Evolutionary conservation across 2,888 invertebrate species (phyloP), one percentile per base, ranked within the genome.

Genomic region (Acrobasis consociella): DNA sequence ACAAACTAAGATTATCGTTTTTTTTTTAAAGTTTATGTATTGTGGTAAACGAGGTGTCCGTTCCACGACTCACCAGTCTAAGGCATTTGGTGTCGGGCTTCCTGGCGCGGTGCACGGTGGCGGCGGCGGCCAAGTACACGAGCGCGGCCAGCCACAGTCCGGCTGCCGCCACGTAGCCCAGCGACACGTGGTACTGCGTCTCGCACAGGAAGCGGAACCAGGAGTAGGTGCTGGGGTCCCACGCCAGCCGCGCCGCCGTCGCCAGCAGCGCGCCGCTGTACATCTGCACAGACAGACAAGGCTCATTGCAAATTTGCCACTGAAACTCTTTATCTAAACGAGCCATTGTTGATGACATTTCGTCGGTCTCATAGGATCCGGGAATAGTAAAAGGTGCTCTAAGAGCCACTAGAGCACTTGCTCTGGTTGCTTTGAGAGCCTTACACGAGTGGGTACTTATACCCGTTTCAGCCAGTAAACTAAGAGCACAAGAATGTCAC

Each of bases 181-280:
- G 80, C 49, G 89, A 87, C 67, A 80, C 91, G 80, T 87, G 89
- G 86, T 91, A 91, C 87, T 91, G 91, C 82, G 87, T 81, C 71
- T 71, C 86, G 81, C 89, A 89, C 82, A 91, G 82, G 86, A 86
- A 91, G 49, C 91, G 84, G 85, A 91, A 90, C 91, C 91, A 91
- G 74, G 89, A 76, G 87, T 91, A 91, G 46, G 91, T 91, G 86
- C 88, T 88, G 65, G 91, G 91, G 83, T 91, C 91, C 91, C 91
- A 91, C 72, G 90, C 87, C 73, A 91, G 87, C 74, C 91, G 88
- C 81, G 91, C 91, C 78, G 91, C 90, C 75, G 91, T 92, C 76
- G 90, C 86, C 80, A 92, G 86, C 83, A 92, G 82, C 75, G 91
- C 91, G 72, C 91, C 91, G 78, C 85, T 85, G 87, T 90, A 92